phyloP scores from a whole-genome alignment of 2,888 invertebrate genomes.

The Melanargia galathea region DNA sequence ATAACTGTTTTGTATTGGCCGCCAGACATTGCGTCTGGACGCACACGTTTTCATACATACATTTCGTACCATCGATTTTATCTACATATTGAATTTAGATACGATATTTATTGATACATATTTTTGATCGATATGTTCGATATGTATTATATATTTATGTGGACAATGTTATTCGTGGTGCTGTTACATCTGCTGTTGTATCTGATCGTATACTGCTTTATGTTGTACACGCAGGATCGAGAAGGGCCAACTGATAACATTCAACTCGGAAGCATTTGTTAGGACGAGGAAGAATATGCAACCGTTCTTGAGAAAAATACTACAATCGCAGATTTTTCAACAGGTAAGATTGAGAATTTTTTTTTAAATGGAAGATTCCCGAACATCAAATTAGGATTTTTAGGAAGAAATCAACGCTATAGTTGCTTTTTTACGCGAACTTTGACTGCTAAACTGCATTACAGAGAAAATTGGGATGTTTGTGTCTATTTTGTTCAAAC shows the following conservation, averaged over 20 bases:
- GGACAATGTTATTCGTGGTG: not conserved
- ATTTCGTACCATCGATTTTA: not conserved
- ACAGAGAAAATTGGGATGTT: too few species aligned
- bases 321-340: conserved; percentile 96
- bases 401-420: too few species aligned
- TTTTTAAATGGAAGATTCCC: not conserved
- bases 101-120: too few species aligned
- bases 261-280: conserved; percentile 93
- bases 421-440: too few species aligned
- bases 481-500: too few species aligned
- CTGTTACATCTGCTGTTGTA: not conserved
- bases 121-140: not conserved
- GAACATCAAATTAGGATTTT: too few species aligned
- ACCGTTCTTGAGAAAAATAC: conserved; percentile 93
- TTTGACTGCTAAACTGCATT: too few species aligned
- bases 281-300: conserved; percentile 94
- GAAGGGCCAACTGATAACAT: conserved; percentile 86
- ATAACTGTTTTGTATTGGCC: not conserved
- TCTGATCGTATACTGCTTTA: not conserved
- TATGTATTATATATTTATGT: conserved; percentile 8
- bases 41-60: not conserved
- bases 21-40: not conserved
- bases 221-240: conserved; percentile 60
- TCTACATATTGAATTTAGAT: too few species aligned
- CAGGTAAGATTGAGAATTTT: conserved; percentile 81